Evolutionary conservation across 2,888 invertebrate genomes (phyloP), one percentile per base, ranked within the genome.

Genomic region (Drosophila austrosaltans): DNA sequence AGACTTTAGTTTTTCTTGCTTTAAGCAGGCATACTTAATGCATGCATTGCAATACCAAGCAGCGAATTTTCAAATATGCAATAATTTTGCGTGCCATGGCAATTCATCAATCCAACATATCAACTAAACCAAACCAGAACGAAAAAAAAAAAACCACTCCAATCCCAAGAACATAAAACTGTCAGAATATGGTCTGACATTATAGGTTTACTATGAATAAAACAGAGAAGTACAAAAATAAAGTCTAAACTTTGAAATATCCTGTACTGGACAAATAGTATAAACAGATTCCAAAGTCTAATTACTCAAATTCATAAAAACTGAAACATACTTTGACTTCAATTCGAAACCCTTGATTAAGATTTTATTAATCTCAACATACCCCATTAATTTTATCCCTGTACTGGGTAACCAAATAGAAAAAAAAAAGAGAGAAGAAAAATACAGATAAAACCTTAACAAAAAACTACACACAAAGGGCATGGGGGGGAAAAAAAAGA

Each of bases 21-120:
- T 88, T 84, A 88, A 88, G 72, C 79, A 69, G 63, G 40, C n/a
- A 30, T 20, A 42, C 62, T 60, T 63, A 53, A 76, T 74, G 71
- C 66, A 67, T 5, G 22, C 20, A 39, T 54, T 40, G 42, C 32
- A 32, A 44, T 53, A 53, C 32, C 32, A 25, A 4, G 53, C 16
- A 39, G 56, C 60, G 64, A 56, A 62, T 64, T 64, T 20, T 6
- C 5, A 39, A 64, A 60, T 62, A 53, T 78, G 71, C 78, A 73
- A 60, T 48, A 48, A 25, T 48, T 48, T 25, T 48, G 40, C 60
- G 60, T 48, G 53, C 56, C 62, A 69, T 53, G 72, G 70, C 81
- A 85, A 87, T 87, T 86, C 82, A 85, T 87, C 89, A 87, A 72
- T 69, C 58, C 60, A 53, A 16, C 25, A 16, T 48, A 48, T 48